These are phyloP conservation scores for Sebastes paucispinis DNA, from an alignment of 2,797 vertebrate species.

Conservation along the genomic window DNA sequence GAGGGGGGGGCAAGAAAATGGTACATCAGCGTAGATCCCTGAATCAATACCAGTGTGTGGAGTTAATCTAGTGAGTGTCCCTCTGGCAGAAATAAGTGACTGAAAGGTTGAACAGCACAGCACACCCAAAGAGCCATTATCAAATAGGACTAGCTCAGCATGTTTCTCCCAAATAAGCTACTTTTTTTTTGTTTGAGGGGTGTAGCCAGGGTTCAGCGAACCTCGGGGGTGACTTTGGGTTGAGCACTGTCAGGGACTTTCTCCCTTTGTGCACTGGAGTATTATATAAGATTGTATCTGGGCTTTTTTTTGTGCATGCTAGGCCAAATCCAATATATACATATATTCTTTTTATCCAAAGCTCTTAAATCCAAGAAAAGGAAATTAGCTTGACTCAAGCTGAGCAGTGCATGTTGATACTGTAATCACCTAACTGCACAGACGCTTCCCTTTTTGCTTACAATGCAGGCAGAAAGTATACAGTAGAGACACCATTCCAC, in stretches of 20 bases:
- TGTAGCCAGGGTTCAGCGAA: conserved; percentile 23
- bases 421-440: conserved; percentile 15
- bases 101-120: conserved; percentile 63
- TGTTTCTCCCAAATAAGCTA: conserved; percentile 48
- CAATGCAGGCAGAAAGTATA: not conserved
- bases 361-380: conserved; percentile 8
- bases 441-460: not conserved
- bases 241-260: conserved; percentile 47
- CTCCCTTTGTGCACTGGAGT: conserved; percentile 28
- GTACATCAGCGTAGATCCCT: conserved; percentile 35
- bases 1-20: not conserved
- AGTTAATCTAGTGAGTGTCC: conserved; percentile 73
- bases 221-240: conserved; percentile 60
- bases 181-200: not conserved
- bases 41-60: conserved; percentile 49
- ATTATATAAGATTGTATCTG: conserved; percentile 53
- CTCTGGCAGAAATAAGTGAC: conserved; percentile 63
- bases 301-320: conserved; percentile 20
- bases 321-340: conserved; percentile 8
- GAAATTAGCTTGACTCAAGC: conserved; percentile 16
- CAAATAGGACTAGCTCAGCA: conserved; percentile 64
- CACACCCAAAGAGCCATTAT: conserved; percentile 57
- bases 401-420: conserved; percentile 1
- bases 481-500: not conserved
- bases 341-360: conserved; percentile 1